Evolutionary conservation across 2,888 invertebrate genomes (phyloP).

Genomic region (Axea sp.): DNA sequence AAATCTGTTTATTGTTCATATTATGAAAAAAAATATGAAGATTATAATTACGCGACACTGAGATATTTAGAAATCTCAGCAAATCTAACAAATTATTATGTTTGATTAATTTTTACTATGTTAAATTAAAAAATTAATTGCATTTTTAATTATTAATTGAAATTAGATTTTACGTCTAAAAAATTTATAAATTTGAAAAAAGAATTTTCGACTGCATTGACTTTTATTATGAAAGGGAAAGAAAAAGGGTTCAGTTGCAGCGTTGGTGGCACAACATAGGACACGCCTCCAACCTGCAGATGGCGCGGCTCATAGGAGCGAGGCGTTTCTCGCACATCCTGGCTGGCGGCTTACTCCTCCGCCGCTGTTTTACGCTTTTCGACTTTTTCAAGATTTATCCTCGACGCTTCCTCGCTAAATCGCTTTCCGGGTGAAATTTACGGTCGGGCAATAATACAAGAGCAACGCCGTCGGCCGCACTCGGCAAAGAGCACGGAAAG

Average conservation of each 20-base stretch:
- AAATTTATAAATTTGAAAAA: no score
- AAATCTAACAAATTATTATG: no score
- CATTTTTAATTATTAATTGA: no score
- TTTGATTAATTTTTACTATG: no score
- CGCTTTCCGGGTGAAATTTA: slow-evolving; percentile 79
- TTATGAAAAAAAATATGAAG: no score
- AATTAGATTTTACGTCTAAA: no score
- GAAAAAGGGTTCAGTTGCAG: slow-evolving; percentile 45
- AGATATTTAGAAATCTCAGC: no score
- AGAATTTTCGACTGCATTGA: slow-evolving; percentile 50
- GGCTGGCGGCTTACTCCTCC: slow-evolving; percentile 57
- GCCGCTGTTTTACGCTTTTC: slow-evolving; percentile 77
- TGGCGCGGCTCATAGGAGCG: slow-evolving; percentile 62
- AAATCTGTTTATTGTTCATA: no score
- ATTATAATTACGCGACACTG: no score
- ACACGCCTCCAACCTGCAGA: slow-evolving; percentile 68
- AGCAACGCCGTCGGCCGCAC: slow-evolving; percentile 56
- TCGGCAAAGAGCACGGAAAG: slow-evolving; percentile 59
- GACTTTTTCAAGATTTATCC: slow-evolving; percentile 79
- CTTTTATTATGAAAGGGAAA: slow-evolving; percentile 25
- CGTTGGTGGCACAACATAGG: slow-evolving; percentile 57
- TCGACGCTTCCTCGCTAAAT: slow-evolving; percentile 78
- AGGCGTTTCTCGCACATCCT: slow-evolving; percentile 66
- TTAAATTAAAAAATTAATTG: no score
- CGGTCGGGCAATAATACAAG: slow-evolving; percentile 77